Evolutionary conservation across 2,888 invertebrate species (phyloP), one percentile per base, ranked within the genome.

Genomic region (Archips crataeganus): DNA sequence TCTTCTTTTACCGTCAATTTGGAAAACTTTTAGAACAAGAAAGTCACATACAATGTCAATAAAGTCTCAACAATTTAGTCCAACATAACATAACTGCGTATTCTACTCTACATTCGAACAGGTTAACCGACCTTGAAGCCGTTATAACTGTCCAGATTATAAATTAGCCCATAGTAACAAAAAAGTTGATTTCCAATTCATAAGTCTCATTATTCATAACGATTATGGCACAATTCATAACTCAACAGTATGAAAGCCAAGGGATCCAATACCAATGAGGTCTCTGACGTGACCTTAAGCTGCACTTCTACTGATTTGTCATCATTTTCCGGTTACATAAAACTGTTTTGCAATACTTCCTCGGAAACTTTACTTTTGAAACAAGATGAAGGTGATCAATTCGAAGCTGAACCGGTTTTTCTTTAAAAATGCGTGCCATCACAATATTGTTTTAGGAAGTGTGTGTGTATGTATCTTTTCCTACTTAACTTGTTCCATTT

Each of bases 321-420:
- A 69, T 54, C 15, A 47, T 73, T 73, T 73, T 69, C 68, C 68
- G 34, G 32, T 69, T 63, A 73, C 63, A 34, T 73, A 69, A 71
- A 62, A 5, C 45, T 9, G 39, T 73, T 57, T 73, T 59, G 73
- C 63, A 73, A 73, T 39, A 11, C 57, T 72, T 64, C 64, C 70
- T 67, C 45, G 63, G 64, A 71, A 66, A 65, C 9, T 23, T 23
- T 6, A 13, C 62, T 72, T 68, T 34, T 51, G 62, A 62, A 64
- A 67, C 67, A 72, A 72, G 72, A 72, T 72, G 72, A 68, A 69
- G 68, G 57, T 68, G 67, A 72, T 23, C 51, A 59, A 68, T 47
- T 10, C 34, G 36, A 10, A n/a, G 36, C 65, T n/a, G 10, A 51
- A 65, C 49, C 36, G 36, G 51, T 51, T 65, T 0, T 8, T 10